Evolutionary conservation across 2,113 vertebrate species (phyloP), one percentile per base, ranked within the genome.

Genomic region (Nothobranchius kuhntae): DNA sequence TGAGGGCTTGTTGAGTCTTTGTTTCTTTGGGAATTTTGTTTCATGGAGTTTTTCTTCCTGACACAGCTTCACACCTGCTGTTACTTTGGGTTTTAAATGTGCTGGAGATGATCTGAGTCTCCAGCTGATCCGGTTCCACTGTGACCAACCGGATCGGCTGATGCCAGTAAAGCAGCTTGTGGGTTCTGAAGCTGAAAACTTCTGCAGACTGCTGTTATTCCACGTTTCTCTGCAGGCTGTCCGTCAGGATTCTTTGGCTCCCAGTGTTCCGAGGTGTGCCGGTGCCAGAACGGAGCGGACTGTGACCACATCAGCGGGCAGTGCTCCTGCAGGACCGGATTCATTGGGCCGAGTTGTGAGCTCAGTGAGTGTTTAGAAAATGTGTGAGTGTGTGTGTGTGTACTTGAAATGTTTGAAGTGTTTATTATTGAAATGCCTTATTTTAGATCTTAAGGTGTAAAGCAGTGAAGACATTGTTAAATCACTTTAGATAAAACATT

Each of bases 281-380:
- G 94, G 86, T 98, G 96, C 69, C 96, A 98, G 92, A 98, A 98
- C 0, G 95, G 96, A 2, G 96, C 95, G 0, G 95, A 96, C 91
- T 98, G 96, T 6, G 95, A 98, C 87, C 95, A 96, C 87, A 77
- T 96, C 81, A 90, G 78, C 0, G 96, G 96, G 7, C 92, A 91
- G 73, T 98, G 96, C 69, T 94, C 94, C 2, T 98, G 96, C 87
- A 91, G 95, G 66, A 97, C 96, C 0, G 96, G 96, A 51, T 98
- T 98, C 77, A 95, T 95, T 0, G 96, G 96, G 53, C 92, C 86
- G 17, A 94, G 94, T 64, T 98, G 96, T 7, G 96, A 98, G 84
- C 95, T 95, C 85, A 96, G 96, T 98, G 85, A 96, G 96, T 88
- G 14, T 17, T 12, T 24, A 40, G 38, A 40, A 40, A 40, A 9